Base-by-base conservation (phyloP, 2,113 vertebrate species). In the Eublepharis macularius region DNA sequence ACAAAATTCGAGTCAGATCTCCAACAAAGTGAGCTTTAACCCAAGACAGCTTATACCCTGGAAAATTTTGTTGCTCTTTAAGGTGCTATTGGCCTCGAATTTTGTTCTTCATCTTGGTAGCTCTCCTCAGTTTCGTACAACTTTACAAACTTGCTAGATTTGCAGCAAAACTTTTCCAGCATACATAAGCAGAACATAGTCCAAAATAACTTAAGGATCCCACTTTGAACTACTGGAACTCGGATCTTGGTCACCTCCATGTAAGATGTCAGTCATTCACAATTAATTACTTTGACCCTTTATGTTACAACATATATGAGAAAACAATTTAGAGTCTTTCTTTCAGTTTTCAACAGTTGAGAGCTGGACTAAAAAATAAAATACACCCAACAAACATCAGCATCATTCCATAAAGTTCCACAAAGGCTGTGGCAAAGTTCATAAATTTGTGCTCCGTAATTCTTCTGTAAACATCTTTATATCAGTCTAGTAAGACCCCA, bases 281-380 rank as follows among this genome's bases (percentile, higher is more conserved):
- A 84, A 90, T 43, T 13, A 86, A 68, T 36, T 91, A 54, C n/a
- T 80, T 16, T 80, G 34, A 41, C 43, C 83, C 54, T 66, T 87
- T 76, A 47, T 24, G 47, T 68, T 45, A 66, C 60, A 80, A 66
- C 60, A 3, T 54, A 36, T 76, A 36, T 54, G 36, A 19, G 49
- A 76, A 26, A 36, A 39, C 34, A 9, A 19, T 34, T 51, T 51
- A 69, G 11, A 69, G 43, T 16, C 34, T 51, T 57, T 81, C 65
- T 45, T 81, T 69, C 65, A 36, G 19, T 69, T 21, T 36, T 34
- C 45, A n/a, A 36, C 65, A 29, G 65, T 3, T 4, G 51, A 77
- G 76, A 57, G 10, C 34, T 21, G 80, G 19, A 68, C 51, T 51
- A 2, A 69, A 41, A 80, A 63, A 49, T 29, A 60, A 70, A 81